phyloP scores from a whole-genome alignment of 2,888 invertebrate species.

The Diarsia mendica region DNA sequence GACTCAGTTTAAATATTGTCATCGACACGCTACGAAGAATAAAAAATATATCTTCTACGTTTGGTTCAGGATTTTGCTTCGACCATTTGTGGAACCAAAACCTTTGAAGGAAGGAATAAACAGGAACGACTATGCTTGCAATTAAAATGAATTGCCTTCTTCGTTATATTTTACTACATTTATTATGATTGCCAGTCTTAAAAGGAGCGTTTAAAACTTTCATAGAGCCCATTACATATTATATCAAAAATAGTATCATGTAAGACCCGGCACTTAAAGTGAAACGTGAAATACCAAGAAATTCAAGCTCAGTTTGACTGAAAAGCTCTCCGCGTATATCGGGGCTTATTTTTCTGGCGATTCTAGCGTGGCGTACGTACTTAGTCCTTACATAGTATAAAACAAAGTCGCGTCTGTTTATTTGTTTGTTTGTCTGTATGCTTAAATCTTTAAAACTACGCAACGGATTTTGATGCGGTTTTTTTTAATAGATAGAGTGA shows the following conservation, averaged over 20 bases:
- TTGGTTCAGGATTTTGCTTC: not conserved
- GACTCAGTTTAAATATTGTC: too few species aligned
- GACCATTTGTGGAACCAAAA: not conserved
- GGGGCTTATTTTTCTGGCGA: not conserved
- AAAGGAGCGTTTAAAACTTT: slow-evolving; percentile 3
- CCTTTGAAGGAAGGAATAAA: not conserved
- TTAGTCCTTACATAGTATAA: too few species aligned
- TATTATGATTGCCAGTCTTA: slow-evolving; percentile 22
- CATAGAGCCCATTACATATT: not conserved
- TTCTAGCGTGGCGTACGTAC: not conserved
- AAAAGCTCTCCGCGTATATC: slow-evolving; percentile 1
- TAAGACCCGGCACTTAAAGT: not conserved
- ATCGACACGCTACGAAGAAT: not conserved
- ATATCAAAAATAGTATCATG: slow-evolving; percentile 9
- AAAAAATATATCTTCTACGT: not conserved
- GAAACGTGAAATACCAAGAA: slow-evolving; percentile 8
- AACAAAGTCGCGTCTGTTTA: too few species aligned
- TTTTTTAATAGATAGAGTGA: too few species aligned
- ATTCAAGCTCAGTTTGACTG: slow-evolving; percentile 2
- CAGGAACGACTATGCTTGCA: not conserved
- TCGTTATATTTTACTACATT: slow-evolving; percentile 9
- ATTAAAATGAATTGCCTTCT: not conserved
- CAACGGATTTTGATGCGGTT: too few species aligned
- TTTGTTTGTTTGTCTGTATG: too few species aligned
- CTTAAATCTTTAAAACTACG: too few species aligned